Percentiles rank a stretch among this genome's conserved stretches.
Evolutionary conservation across 2,797 vertebrate species (phyloP).

Genomic region (Anguilla obscura): DNA sequence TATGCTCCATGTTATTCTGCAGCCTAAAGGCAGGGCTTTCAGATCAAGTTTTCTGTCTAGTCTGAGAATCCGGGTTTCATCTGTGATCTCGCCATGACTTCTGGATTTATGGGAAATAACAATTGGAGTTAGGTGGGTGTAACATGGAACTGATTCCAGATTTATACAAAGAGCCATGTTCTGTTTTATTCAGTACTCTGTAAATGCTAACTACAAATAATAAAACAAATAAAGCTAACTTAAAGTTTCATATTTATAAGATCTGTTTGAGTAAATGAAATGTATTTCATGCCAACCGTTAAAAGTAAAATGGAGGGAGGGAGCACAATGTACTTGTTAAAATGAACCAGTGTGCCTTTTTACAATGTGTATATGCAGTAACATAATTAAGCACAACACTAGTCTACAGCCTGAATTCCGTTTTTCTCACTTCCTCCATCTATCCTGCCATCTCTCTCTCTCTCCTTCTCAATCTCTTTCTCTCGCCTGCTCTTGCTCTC

Average conservation of each 20-base stretch:
- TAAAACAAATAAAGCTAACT: slow-evolving; percentile 8
- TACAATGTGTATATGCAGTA: slow-evolving; percentile 52
- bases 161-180: slow-evolving; percentile 3
- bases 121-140: background rate
- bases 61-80: background rate
- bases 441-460: too few species aligned
- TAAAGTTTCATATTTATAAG: background rate
- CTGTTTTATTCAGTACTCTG: background rate
- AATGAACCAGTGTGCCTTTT: slow-evolving; percentile 36
- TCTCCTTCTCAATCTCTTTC: background rate
- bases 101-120: background rate
- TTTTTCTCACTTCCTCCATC: background rate
- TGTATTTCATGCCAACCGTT: background rate
- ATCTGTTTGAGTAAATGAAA: background rate
- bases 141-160: background rate
- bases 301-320: background rate
- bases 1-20: background rate
- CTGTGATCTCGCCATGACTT: background rate
- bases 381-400: slow-evolving; percentile 41
- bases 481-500: background rate
- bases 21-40: background rate
- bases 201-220: background rate
- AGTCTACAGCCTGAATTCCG: background rate
- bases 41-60: background rate
- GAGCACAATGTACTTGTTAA: slow-evolving; percentile 4